A percentile compares a stretch with the other conserved stretches of the same genome.
Conservation (phyloP, 2,113 vertebrate species). For the Forbesichthys agassizii region DNA sequence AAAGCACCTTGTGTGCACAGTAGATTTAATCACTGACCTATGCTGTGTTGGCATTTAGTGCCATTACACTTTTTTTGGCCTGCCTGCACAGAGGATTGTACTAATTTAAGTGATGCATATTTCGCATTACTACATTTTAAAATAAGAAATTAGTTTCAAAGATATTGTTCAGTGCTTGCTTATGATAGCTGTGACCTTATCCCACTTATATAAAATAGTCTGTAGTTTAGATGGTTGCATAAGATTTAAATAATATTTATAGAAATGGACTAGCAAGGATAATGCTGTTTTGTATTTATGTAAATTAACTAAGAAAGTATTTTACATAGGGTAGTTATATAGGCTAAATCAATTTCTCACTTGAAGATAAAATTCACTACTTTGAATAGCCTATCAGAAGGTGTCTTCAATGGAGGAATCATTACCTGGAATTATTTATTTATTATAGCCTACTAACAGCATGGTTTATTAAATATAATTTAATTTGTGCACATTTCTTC, state of each 20-base stretch:
- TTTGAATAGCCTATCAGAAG: too few species aligned
- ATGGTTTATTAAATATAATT: too few species aligned
- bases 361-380: not conserved
- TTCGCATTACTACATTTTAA: slow-evolving; percentile 16
- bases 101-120: slow-evolving; percentile 18
- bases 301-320: slow-evolving; percentile 6
- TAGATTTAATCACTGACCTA: slow-evolving; percentile 10
- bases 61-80: slow-evolving; percentile 13
- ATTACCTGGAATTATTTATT: too few species aligned
- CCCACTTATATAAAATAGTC: slow-evolving; percentile 20
- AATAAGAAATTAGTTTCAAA: not conserved
- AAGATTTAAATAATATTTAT: not conserved
- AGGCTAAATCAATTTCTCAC: not conserved
- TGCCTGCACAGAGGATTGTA: slow-evolving; percentile 8
- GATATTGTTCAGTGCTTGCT: not conserved
- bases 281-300: slow-evolving; percentile 24
- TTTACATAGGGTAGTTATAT: not conserved
- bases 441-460: too few species aligned
- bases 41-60: slow-evolving; percentile 12
- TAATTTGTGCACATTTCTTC: not conserved
- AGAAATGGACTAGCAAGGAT: not conserved
- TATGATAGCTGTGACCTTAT: slow-evolving; percentile 13
- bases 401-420: too few species aligned
- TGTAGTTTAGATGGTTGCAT: slow-evolving; percentile 11
- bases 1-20: slow-evolving; percentile 16